phyloP scores from a whole-genome alignment of 2,113 vertebrate genomes.

The Noturus placidus region DNA sequence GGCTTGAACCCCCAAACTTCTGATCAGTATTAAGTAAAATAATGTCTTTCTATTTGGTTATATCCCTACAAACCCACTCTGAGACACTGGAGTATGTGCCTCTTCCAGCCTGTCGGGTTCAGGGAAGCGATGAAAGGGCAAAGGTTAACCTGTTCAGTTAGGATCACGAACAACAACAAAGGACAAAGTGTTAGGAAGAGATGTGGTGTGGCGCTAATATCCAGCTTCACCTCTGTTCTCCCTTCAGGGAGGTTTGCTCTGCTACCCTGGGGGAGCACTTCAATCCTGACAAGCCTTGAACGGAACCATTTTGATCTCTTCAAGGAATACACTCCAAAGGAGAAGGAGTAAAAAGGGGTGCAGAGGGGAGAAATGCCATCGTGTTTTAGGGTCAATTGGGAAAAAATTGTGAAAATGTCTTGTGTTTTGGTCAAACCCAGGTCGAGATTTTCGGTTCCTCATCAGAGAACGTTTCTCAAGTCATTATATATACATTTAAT shows the following conservation, averaged over 20 bases:
- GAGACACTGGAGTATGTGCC: not conserved
- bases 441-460: not conserved
- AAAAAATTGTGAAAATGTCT: not conserved
- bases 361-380: slow-evolving; percentile 73
- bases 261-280: slow-evolving; percentile 46
- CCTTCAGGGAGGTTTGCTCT: not conserved
- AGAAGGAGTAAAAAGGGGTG: slow-evolving; percentile 69
- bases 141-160: slow-evolving; percentile 83
- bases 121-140: slow-evolving; percentile 84
- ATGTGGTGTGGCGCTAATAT: slow-evolving; percentile 65
- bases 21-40: no score
- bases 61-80: not conserved
- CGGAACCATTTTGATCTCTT: slow-evolving; percentile 76
- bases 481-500: not conserved
- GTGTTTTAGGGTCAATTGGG: slow-evolving; percentile 1
- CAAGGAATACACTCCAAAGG: slow-evolving; percentile 75
- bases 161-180: slow-evolving; percentile 85
- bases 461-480: not conserved
- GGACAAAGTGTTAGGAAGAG: slow-evolving; percentile 72
- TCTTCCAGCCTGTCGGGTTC: not conserved
- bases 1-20: no score
- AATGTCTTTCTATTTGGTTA: not conserved
- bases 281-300: slow-evolving; percentile 57
- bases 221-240: slow-evolving; percentile 56
- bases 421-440: not conserved